Evolutionary conservation across 2,888 invertebrate species (phyloP), one percentile per base, ranked within the genome.

Genomic region (Dicycla oo): DNA sequence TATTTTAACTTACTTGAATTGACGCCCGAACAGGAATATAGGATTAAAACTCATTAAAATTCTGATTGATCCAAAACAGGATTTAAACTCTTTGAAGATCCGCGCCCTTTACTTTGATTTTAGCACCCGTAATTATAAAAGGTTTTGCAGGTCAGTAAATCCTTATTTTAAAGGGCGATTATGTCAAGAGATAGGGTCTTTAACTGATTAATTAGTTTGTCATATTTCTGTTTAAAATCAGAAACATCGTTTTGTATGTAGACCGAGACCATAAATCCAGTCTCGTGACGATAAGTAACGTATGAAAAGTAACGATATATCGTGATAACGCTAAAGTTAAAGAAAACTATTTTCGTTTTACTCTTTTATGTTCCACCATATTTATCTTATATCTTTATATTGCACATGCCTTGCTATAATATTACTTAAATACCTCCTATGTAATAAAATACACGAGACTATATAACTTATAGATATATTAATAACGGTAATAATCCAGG

Each of bases 41-140:
- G 40, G 13, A 51, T 68, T 30, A 6, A 23, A 38, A 51, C 30
- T 57, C 11, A 38, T 45, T 60, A 47, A 23, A 76, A 68, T 34
- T 45, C 30, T 15, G 20, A 77, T 77, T 45, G 15, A 62, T 56
- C 43, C 38, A 56, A 45, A 62, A 77, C 30, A 51, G 61, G 45
- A 69, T 75, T 45, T 77, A 34, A 54, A 58, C 45, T 67, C 61
- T 49, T 38, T 45, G 30, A 69, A 75, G 26, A 45, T 75, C 30
- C 53, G 45, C 23, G 62, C 23, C 61, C 49, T 62, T 57, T 45
- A 43, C 47, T 74, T 56, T 45, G 49, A 45, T 76, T 70, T 75
- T 57, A 77, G 6, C 30, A 51, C 56, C 77, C 49, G 43, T 75
- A 51, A 69, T 74, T 60, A 47, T 69, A 23, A 45, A 61, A 43